These are phyloP conservation scores for Epinotia demarniana DNA, from an alignment of 2,888 invertebrate genomes.

Conservation along the genomic window DNA sequence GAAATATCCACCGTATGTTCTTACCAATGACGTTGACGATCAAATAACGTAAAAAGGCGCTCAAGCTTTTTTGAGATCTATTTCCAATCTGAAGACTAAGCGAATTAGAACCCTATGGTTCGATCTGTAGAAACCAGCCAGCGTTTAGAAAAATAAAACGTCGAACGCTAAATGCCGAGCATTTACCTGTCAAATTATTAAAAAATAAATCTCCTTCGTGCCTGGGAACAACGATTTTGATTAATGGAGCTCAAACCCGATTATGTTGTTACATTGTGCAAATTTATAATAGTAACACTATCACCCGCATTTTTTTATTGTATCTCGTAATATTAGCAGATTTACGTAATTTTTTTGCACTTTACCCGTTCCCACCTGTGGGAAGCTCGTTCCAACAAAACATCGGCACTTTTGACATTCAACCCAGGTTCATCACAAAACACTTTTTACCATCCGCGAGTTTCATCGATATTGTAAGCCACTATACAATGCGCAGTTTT, in stretches of 20 bases:
- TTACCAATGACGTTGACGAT: neutral
- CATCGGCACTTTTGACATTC: constrained; percentile 70
- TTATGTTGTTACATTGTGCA: constrained; percentile 72
- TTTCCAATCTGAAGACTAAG: constrained; percentile 28
- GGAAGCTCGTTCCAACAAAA: constrained; percentile 52
- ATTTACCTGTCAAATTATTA: constrained; percentile 83
- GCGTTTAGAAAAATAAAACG: constrained; percentile 60
- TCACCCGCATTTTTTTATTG: constrained; percentile 64
- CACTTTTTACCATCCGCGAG: constrained; percentile 55
- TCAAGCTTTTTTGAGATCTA: constrained; percentile 3
- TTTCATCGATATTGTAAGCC: constrained; percentile 56
- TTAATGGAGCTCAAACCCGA: constrained; percentile 77
- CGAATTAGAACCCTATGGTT: constrained; percentile 30
- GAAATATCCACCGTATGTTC: constrained; percentile 1
- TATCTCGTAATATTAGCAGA: constrained; percentile 64
- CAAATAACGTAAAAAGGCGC: neutral
- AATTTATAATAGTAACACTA: constrained; percentile 57
- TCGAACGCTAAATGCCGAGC: constrained; percentile 80
- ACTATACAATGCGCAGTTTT: constrained; percentile 36
- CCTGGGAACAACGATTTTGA: constrained; percentile 80
- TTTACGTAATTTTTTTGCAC: constrained; percentile 50
- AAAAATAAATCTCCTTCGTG: constrained; percentile 74
- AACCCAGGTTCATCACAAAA: constrained; percentile 66
- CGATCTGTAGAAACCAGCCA: constrained; percentile 26
- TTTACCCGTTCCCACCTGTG: constrained; percentile 79